Evolutionary conservation across 2,113 vertebrate species (phyloP).

Genomic region (Falco punctatus): DNA sequence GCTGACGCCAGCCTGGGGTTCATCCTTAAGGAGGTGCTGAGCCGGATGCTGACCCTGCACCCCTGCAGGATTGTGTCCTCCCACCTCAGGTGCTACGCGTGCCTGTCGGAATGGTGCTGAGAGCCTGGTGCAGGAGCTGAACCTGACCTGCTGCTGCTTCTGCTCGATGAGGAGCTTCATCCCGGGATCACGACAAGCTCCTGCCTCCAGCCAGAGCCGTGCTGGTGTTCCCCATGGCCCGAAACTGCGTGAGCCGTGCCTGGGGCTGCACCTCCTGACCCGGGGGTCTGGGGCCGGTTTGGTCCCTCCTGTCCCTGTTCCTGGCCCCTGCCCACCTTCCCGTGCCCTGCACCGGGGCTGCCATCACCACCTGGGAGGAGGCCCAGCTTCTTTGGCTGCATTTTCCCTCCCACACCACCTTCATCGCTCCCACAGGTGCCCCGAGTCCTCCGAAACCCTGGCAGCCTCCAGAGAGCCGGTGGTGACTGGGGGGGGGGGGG

Average conservation of each 20-base stretch:
- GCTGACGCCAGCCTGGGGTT: fast-evolving
- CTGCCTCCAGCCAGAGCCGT: background rate
- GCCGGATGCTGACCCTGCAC: background rate
- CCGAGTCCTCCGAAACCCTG: background rate
- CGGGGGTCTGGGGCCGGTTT: background rate
- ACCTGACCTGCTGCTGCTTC: background rate
- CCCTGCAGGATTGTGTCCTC: fast-evolving
- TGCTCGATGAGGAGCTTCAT: background rate
- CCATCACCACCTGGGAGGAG: background rate
- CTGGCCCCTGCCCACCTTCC: background rate
- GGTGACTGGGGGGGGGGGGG: fast-evolving
- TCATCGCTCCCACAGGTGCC: background rate
- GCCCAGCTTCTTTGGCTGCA: background rate
- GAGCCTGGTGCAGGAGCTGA: background rate
- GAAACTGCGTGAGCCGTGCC: fast-evolving
- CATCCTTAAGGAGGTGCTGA: background rate
- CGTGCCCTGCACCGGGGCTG: background rate
- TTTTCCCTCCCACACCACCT: background rate
- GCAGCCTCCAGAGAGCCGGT: background rate
- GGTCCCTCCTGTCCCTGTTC: background rate
- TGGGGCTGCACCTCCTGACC: background rate
- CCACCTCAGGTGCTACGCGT: fast-evolving
- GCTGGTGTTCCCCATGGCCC: fast-evolving
- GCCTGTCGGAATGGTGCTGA: background rate
- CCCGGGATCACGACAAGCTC: fast-evolving